Percentiles rank a stretch among this genome's conserved stretches.
Conservation (phyloP, 92 coral and sea anemone genomes). For the Hydrozoanthus gracilis region DNA sequence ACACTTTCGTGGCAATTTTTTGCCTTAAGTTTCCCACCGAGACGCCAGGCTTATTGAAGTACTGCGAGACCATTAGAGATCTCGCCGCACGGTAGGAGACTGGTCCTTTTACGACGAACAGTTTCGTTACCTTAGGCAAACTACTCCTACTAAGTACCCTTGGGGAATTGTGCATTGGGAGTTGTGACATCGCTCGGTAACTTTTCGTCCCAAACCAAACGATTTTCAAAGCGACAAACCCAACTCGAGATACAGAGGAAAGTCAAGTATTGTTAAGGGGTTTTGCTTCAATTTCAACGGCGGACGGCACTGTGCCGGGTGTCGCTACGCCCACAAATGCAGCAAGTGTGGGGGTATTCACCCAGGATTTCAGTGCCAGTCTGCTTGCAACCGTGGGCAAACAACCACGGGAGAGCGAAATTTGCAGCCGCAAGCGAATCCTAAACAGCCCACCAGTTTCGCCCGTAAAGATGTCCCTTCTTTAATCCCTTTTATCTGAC, state of each 20-base stretch:
- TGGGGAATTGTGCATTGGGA: slow-evolving; percentile 51
- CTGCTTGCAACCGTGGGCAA: background rate
- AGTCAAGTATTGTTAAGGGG: background rate
- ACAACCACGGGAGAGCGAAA: no score
- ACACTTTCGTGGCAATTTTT: slow-evolving; percentile 47
- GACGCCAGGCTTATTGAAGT: slow-evolving; percentile 2
- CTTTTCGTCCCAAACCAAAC: slow-evolving; percentile 33
- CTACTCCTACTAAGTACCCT: slow-evolving; percentile 28
- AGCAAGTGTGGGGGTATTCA: no score
- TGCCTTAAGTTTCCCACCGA: slow-evolving; percentile 36
- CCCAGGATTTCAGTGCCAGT: no score
- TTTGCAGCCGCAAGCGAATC: no score
- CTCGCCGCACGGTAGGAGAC: slow-evolving; percentile 51
- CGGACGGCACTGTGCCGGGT: slow-evolving; percentile 12
- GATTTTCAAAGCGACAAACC: slow-evolving; percentile 44
- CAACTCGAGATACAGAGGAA: background rate
- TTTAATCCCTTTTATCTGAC: no score
- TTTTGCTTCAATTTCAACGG: background rate
- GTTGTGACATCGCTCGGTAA: slow-evolving; percentile 16
- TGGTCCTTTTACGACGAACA: slow-evolving; percentile 21
- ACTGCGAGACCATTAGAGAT: slow-evolving; percentile 36
- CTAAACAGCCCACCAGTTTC: no score
- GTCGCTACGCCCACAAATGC: no score
- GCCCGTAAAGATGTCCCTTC: no score
- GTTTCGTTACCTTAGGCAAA: background rate